A percentile compares a stretch with the other conserved stretches of the same genome.
phyloP scores from a whole-genome alignment of 2,888 invertebrate species.

The Hypolimnas misippus region DNA sequence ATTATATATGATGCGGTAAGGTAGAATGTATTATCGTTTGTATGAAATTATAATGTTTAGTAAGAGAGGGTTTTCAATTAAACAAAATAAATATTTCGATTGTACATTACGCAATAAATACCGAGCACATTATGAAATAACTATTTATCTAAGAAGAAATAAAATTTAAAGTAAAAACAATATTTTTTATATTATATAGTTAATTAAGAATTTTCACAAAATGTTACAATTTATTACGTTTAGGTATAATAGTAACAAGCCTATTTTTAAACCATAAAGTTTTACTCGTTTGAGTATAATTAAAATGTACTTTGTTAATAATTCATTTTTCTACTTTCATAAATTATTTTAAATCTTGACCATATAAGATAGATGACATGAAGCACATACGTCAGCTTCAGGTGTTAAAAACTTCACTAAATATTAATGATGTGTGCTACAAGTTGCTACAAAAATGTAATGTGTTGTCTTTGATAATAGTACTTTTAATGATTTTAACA shows the following conservation, averaged over 20 bases:
- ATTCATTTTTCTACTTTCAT: neutral
- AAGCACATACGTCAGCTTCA: constrained; percentile 1
- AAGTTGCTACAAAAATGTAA: constrained; percentile 1
- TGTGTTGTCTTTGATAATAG: no score
- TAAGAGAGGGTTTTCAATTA: no score
- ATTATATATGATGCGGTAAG: constrained; percentile 7
- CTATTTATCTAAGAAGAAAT: no score
- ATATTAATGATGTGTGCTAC: constrained; percentile 12
- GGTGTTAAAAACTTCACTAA: neutral
- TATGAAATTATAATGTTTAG: constrained; percentile 2
- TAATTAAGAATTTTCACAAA: no score
- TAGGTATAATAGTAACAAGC: no score
- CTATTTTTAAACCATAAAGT: no score
- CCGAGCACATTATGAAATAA: no score
- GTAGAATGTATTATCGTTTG: constrained; percentile 7
- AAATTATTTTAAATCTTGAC: neutral
- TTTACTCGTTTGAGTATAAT: no score
- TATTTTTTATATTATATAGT: no score
- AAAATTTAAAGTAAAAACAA: no score
- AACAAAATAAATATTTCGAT: neutral
- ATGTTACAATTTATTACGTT: no score
- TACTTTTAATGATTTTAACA: neutral
- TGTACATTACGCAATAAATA: neutral
- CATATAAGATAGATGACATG: constrained; percentile 1
- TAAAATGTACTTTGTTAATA: neutral